These are phyloP conservation scores for Bathynomus jamesi DNA, from an alignment of 1,140 invertebrate genomes.

Conservation along the genomic window DNA sequence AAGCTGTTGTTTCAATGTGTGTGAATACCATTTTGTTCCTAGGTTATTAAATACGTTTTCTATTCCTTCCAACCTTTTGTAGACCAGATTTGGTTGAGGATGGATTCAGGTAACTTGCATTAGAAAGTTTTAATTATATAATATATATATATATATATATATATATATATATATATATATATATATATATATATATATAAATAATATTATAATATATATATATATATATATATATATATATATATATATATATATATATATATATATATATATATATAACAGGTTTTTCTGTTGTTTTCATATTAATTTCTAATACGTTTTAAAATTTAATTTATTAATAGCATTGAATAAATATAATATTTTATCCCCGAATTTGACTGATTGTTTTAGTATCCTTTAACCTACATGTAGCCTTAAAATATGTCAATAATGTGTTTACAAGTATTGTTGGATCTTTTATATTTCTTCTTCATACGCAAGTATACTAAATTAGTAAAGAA, in stretches of 20 bases:
- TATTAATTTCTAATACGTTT: no score
- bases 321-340: no score
- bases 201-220: not conserved
- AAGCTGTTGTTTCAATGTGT: no score
- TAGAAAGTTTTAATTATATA: constrained; percentile 5
- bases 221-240: not conserved
- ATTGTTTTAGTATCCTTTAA: no score
- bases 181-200: not conserved
- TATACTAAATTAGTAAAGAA: no score
- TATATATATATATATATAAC: constrained; percentile 1
- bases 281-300: not conserved
- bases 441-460: no score
- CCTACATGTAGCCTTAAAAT: no score
- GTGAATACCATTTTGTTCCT: no score
- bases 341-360: no score
- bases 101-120: not conserved
- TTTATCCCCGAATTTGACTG: no score
- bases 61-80: not conserved
- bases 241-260: constrained; percentile 1
- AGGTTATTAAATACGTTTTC: not conserved
- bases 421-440: no score
- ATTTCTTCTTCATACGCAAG: no score
- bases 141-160: not conserved
- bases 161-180: not conserved
- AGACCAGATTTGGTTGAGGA: not conserved